Percentiles rank a stretch among this genome's conserved stretches.
Conservation (phyloP, 2,888 invertebrate species). For the Leucophenga montana region DNA sequence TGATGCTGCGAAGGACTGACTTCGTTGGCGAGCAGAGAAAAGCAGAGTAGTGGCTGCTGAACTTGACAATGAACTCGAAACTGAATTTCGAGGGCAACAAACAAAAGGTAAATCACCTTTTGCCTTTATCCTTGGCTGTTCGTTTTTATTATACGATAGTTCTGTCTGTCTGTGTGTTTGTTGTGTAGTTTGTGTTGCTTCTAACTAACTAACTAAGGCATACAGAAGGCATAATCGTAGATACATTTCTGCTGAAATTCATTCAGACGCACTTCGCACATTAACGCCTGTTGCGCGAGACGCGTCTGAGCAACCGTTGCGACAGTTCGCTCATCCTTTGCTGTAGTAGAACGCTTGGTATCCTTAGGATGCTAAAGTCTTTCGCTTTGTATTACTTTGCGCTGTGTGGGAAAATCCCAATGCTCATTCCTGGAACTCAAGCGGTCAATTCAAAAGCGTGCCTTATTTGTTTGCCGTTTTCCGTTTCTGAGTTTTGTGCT, state of each 20-base stretch:
- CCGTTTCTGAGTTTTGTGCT: conserved; percentile 9
- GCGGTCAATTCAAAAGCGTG: conserved; percentile 61
- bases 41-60: conserved; percentile 47
- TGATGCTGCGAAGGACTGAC: too few species aligned
- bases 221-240: background rate
- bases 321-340: background rate
- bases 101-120: conserved; percentile 65
- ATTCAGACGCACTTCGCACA: conserved; percentile 66
- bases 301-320: too few species aligned
- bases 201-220: conserved; percentile 23
- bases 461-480: conserved; percentile 36
- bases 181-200: conserved; percentile 35
- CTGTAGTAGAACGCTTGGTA: too few species aligned
- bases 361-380: background rate
- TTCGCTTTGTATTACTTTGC: background rate
- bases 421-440: conserved; percentile 57
- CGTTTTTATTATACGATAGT: too few species aligned
- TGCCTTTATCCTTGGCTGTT: conserved; percentile 46
- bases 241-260: conserved; percentile 56
- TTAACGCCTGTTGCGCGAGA: conserved; percentile 52
- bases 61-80: conserved; percentile 63
- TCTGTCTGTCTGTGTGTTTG: too few species aligned
- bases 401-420: conserved; percentile 56
- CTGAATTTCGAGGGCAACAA: conserved; percentile 59
- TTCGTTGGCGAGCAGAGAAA: conserved; percentile 14